Evolutionary conservation across 2,888 invertebrate species (phyloP).

Genomic region (Pachydiplax longipennis): DNA sequence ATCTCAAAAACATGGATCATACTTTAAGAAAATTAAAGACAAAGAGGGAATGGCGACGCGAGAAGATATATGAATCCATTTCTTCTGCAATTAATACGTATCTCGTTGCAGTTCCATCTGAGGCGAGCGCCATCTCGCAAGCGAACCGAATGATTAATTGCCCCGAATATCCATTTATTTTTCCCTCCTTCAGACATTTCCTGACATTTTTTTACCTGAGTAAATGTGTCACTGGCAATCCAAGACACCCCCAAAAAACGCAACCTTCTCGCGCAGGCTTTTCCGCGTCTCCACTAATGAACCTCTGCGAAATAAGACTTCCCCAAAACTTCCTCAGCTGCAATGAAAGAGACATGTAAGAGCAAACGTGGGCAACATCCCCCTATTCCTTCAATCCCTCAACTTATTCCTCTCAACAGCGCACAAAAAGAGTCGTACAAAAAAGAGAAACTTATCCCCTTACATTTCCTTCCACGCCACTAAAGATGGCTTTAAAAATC

Average conservation of each 20-base stretch:
- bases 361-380: not conserved
- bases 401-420: not conserved
- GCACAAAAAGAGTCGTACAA: not conserved
- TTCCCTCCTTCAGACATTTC: not conserved
- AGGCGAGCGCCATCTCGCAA: not conserved
- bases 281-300: not conserved
- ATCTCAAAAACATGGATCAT: no score
- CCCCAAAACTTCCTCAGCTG: not conserved
- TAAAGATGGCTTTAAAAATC: not conserved
- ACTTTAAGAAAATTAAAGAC: no score
- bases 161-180: not conserved
- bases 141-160: not conserved
- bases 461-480: not conserved
- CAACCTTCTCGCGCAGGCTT: not conserved
- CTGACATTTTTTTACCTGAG: not conserved
- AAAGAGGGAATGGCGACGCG: no score
- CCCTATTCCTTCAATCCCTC: not conserved
- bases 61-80: no score
- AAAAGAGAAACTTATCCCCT: not conserved
- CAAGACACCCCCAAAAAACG: not conserved
- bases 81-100: no score
- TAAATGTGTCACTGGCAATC: not conserved
- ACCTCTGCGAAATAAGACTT: not conserved
- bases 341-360: not conserved
- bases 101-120: not conserved